Percentiles rank a stretch among this genome's conserved stretches.
Conservation (phyloP, 2,113 vertebrate genomes). For the Eulemur macaco region DNA sequence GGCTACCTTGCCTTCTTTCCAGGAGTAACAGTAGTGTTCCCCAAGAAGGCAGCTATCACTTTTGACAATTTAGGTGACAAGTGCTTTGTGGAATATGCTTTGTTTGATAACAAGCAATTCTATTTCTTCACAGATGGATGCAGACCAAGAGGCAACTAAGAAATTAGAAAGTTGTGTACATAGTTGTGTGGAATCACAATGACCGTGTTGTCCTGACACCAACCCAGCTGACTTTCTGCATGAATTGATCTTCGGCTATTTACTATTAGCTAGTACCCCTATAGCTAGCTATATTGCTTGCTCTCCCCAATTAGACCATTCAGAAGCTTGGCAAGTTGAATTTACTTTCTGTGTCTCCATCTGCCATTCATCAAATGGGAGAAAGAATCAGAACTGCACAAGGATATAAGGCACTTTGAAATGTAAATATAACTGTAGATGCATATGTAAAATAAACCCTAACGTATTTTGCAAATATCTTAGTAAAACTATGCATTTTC, state of each 20-base stretch:
- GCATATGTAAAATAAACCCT: not conserved
- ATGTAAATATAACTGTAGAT: conserved; percentile 3
- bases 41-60: not conserved
- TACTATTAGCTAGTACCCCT: not conserved
- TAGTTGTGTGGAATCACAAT: not conserved
- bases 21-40: not conserved
- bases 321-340: not conserved
- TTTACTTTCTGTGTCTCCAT: not conserved
- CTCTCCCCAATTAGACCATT: not conserved
- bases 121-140: not conserved
- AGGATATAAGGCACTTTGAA: not conserved
- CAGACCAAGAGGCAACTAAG: not conserved
- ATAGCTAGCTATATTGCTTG: not conserved
- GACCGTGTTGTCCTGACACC: not conserved
- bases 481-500: not conserved
- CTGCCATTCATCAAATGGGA: not conserved
- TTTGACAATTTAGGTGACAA: conserved; percentile 12
- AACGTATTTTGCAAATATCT: not conserved
- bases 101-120: not conserved
- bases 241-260: not conserved
- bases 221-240: not conserved
- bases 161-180: not conserved
- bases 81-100: not conserved
- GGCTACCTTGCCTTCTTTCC: not conserved
- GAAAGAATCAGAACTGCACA: not conserved